Evolutionary conservation across 2,888 invertebrate species (phyloP).

Genomic region (Embidobia sp.): DNA sequence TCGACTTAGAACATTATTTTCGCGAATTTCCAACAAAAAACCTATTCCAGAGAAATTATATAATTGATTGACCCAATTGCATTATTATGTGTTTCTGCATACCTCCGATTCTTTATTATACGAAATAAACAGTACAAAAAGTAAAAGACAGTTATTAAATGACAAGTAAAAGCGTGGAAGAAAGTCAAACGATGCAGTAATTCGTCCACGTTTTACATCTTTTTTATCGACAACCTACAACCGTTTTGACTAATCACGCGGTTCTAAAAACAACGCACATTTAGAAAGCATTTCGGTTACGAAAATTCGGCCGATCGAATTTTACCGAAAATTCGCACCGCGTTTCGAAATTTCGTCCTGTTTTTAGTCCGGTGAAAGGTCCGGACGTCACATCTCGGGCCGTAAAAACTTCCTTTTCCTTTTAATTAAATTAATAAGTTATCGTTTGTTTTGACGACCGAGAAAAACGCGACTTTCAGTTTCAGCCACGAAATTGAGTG

Average conservation of each 20-base stretch:
- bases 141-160: slow-evolving; percentile 55
- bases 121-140: slow-evolving; percentile 53
- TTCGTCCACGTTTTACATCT: slow-evolving; percentile 46
- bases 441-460: background rate
- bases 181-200: slow-evolving; percentile 58
- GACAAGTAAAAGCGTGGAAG: slow-evolving; percentile 60
- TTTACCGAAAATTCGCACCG: slow-evolving; percentile 29
- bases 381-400: slow-evolving; percentile 11
- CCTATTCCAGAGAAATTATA: too few species aligned
- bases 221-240: slow-evolving; percentile 42
- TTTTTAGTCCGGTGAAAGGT: slow-evolving; percentile 40
- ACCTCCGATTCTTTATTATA: slow-evolving; percentile 15
- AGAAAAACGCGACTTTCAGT: background rate
- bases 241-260: slow-evolving; percentile 57
- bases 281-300: slow-evolving; percentile 40
- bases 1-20: too few species aligned
- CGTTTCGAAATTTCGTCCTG: slow-evolving; percentile 12
- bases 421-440: slow-evolving; percentile 7
- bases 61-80: slow-evolving; percentile 46
- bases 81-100: slow-evolving; percentile 28
- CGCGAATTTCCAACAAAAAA: too few species aligned
- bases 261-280: slow-evolving; percentile 20
- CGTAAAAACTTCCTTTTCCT: slow-evolving; percentile 4
- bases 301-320: slow-evolving; percentile 17
- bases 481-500: background rate